A percentile compares a stretch with the other conserved stretches of the same genome.
Evolutionary conservation across 2,888 invertebrate genomes (phyloP).

Genomic region (Venusia cambrica): DNA sequence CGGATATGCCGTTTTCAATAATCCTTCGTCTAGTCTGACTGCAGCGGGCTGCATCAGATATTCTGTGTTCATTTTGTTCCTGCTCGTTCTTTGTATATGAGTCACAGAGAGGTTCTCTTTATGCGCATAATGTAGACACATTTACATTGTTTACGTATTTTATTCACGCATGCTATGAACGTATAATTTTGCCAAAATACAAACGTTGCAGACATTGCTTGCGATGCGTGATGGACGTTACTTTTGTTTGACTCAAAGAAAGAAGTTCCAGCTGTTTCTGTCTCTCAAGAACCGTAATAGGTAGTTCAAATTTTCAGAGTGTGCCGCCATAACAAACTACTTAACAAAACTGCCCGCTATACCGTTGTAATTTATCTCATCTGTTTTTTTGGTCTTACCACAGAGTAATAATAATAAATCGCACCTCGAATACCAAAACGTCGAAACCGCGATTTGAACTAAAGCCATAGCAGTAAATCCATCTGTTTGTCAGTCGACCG

Average conservation of each 20-base stretch:
- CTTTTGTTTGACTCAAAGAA: no score
- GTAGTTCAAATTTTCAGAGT: no score
- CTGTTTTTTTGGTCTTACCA: no score
- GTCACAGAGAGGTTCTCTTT: conserved; percentile 30
- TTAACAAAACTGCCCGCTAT: no score
- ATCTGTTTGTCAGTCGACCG: conserved; percentile 48
- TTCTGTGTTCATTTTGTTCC: conserved; percentile 11
- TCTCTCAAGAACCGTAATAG: no score
- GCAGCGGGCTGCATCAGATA: conserved; percentile 5
- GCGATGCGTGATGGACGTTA: no score
- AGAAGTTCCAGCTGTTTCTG: no score
- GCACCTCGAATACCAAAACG: conserved; percentile 16
- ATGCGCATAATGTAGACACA: conserved; percentile 39
- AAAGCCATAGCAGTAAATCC: conserved; percentile 47
- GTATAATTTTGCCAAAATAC: conserved; percentile 10
- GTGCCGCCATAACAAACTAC: no score
- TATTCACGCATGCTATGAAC: conserved; percentile 34
- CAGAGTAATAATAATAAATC: conserved; percentile 16
- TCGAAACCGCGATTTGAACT: conserved; percentile 21
- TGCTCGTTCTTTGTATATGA: conserved; percentile 27
- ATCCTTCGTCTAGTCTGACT: conserved; percentile 1
- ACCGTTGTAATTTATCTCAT: no score
- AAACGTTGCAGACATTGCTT: conserved; percentile 3
- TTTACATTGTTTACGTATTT: conserved; percentile 34
- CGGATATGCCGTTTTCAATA: conserved; percentile 2